Conservation (phyloP, 1,140 invertebrate species). For the Monomorium pharaonis region DNA sequence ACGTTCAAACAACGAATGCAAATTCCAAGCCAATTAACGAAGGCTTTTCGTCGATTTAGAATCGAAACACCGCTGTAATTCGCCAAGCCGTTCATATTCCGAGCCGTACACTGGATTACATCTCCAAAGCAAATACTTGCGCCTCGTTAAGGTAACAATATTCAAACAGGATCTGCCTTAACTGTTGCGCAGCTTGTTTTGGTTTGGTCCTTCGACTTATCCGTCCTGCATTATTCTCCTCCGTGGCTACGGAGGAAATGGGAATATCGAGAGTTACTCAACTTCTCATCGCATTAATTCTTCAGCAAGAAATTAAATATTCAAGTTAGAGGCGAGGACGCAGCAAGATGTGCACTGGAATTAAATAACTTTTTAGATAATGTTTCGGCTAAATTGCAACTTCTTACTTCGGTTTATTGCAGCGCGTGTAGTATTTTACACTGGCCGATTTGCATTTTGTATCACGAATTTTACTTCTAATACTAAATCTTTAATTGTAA, state of each 20-base stretch:
- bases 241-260: slow-evolving; percentile 51
- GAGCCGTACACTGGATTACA: slow-evolving; percentile 50
- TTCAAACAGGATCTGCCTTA: slow-evolving; percentile 65
- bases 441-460: background rate
- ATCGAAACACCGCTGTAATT: slow-evolving; percentile 58
- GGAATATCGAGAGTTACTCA: slow-evolving; percentile 55
- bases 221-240: slow-evolving; percentile 57
- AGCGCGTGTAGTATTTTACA: slow-evolving; percentile 3
- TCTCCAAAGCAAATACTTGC: slow-evolving; percentile 69
- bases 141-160: slow-evolving; percentile 72
- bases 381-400: slow-evolving; percentile 23
- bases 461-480: background rate
- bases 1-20: slow-evolving; percentile 56
- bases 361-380: slow-evolving; percentile 44
- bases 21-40: slow-evolving; percentile 58
- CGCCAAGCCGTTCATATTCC: slow-evolving; percentile 45
- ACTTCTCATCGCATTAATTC: slow-evolving; percentile 48
- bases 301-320: slow-evolving; percentile 46
- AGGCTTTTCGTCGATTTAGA: slow-evolving; percentile 51
- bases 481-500: slow-evolving; percentile 5
- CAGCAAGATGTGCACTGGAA: slow-evolving; percentile 22
- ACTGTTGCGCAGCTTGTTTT: slow-evolving; percentile 63
- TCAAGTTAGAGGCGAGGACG: slow-evolving; percentile 29
- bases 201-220: slow-evolving; percentile 60
- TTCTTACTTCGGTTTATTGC: slow-evolving; percentile 39